phyloP scores from a whole-genome alignment of 2,797 vertebrate species.

The Harpagifer antarcticus region DNA sequence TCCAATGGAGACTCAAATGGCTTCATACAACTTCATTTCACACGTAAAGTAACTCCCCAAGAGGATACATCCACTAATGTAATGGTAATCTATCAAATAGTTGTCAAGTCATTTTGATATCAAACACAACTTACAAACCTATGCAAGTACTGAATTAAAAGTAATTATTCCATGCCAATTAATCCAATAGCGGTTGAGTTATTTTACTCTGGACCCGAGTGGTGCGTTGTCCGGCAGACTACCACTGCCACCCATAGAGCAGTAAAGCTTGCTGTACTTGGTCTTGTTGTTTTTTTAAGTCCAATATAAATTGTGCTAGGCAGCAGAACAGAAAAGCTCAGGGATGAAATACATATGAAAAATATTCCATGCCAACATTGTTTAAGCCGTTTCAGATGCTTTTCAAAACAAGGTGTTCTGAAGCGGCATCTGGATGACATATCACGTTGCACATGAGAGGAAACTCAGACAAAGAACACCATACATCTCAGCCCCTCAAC shows the following conservation, averaged over 20 bases:
- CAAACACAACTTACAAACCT: not conserved
- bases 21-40: not conserved
- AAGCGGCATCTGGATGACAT: conserved; percentile 39
- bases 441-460: conserved; percentile 10
- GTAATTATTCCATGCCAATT: too few relatives aligned
- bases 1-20: not conserved
- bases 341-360: conserved; percentile 29
- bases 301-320: not conserved
- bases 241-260: not conserved
- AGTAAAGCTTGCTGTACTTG: not conserved
- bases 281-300: not conserved
- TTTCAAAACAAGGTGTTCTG: conserved; percentile 44
- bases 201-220: not conserved
- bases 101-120: not conserved
- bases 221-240: not conserved
- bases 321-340: conserved; percentile 16
- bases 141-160: not conserved
- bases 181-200: too few relatives aligned
- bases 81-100: not conserved
- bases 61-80: conserved; percentile 4
- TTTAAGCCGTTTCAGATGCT: conserved; percentile 48
- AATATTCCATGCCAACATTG: not conserved
- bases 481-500: not conserved
- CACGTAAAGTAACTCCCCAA: not conserved
- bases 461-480: conserved; percentile 17